A percentile compares a stretch with the other conserved stretches of the same genome.
Conservation (phyloP, 2,113 vertebrate genomes). For the Burhinus bistriatus region DNA sequence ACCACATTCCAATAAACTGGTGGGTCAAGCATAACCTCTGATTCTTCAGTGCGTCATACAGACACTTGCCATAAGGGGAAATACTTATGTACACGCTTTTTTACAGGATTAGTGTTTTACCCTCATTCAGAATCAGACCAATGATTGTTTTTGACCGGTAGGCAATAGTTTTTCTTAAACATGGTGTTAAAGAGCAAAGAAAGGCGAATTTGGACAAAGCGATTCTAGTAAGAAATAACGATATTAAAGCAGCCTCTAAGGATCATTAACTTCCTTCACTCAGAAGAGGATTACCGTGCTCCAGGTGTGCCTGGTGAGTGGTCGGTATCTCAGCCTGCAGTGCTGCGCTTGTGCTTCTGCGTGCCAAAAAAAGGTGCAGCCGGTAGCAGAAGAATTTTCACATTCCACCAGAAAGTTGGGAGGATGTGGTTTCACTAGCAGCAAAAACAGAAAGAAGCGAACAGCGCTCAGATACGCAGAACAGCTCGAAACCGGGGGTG, state of each 20-base stretch:
- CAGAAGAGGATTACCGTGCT: slow-evolving; percentile 48
- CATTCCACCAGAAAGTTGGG: slow-evolving; percentile 61
- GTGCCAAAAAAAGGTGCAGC: slow-evolving; percentile 44
- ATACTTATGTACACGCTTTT: rapidly evolving
- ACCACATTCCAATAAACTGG: rapidly evolving
- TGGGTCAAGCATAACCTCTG: neutral
- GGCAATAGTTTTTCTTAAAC: neutral
- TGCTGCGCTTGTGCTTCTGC: neutral
- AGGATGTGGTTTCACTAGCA: slow-evolving; percentile 73
- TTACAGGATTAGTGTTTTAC: neutral
- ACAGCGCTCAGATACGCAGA: neutral
- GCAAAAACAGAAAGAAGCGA: neutral
- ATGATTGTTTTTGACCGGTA: rapidly evolving
- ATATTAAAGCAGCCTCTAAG: neutral
- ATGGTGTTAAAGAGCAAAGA: neutral
- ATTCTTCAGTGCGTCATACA: no score
- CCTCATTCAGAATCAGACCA: neutral
- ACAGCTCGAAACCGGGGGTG: rapidly evolving
- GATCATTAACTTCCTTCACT: rapidly evolving
- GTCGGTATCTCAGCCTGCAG: slow-evolving; percentile 63
- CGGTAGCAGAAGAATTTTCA: slow-evolving; percentile 4
- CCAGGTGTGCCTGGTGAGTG: slow-evolving; percentile 21
- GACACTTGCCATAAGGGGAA: neutral
- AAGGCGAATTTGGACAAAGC: neutral
- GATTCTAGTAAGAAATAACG: neutral